These are phyloP conservation scores for Ctenomys sociabilis DNA, from an alignment of 2,113 vertebrate species.

Conservation along the genomic window DNA sequence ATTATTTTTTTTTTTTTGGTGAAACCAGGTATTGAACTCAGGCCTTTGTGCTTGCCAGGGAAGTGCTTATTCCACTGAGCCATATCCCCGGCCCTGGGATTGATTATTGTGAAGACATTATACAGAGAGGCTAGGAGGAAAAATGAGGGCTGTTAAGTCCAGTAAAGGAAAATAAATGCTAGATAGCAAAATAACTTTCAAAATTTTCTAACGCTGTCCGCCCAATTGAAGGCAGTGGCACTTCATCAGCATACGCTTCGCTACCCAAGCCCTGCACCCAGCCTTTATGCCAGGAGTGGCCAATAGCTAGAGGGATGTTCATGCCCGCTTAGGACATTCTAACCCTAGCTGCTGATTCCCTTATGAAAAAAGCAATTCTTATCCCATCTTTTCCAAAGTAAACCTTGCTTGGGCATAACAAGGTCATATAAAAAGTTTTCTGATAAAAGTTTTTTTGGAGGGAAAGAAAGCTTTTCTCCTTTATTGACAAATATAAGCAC, in stretches of 20 bases:
- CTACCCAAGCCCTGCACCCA: neutral
- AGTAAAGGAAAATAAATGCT: neutral
- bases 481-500: neutral
- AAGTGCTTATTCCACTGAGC: too few species aligned
- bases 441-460: neutral
- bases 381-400: rapidly evolving
- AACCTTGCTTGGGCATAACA: neutral
- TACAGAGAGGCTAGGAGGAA: neutral
- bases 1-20: too few species aligned
- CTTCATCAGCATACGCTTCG: neutral
- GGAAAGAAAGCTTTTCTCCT: neutral
- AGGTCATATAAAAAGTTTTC: neutral
- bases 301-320: neutral
- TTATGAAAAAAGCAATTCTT: neutral
- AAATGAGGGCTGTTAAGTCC: neutral
- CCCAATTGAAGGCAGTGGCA: neutral
- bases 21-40: too few species aligned
- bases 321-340: neutral
- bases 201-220: neutral
- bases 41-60: too few species aligned
- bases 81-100: too few species aligned
- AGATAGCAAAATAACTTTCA: neutral
- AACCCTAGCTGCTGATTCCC: neutral
- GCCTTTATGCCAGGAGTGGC: neutral
- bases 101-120: neutral